Evolutionary conservation across 92 coral and sea anemone genomes (phyloP), one percentile per base, ranked within the genome.

Genomic region (Heliopora coerulea): DNA sequence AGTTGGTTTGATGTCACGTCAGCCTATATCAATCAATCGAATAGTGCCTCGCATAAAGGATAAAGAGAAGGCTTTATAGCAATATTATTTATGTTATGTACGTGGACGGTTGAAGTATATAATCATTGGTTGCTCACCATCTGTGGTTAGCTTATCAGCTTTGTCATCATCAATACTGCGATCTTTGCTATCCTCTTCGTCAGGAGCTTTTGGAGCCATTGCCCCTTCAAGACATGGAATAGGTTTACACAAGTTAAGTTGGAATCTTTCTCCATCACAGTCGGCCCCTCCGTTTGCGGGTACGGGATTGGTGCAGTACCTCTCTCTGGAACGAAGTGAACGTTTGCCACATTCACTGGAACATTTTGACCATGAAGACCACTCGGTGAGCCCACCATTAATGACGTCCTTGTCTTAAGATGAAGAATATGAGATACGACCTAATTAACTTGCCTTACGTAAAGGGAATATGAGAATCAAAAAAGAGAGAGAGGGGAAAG

Each of bases 251-350:
- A 90, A 80, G 39, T 85, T 83, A 21, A 93, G 84, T 61, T 93
- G 96, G 63, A 93, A 93, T 68, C 98, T 80, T 0, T 96, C 95
- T 34, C 98, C 98, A 5, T 85, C 96, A 54, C 98, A 93, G 75
- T 93, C 91, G 65, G 79, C 85, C 59, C 98, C 98, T 54, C 91
- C 89, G 72, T 86, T 93, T 27, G 84, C 83, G 2, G 98, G 98
- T 27, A 95, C 84, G 27, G 98, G 98, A 59, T 83, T 86, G 42
- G 98, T 93, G 54, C 98, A 93, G 73, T 93, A 93, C 15, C 98
- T 83, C 65, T 93, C 98, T 79, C 96, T 96, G 68, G 98, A 93
- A 54, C 95, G 83, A 33, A 93, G 74, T 6, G 98, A 88, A 25
- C 95, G 88, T 32, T 90, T 61, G 13, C 96, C 96, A 68, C 98